Base-by-base conservation (phyloP, 1,140 invertebrate genomes). In the Metaphire vulgaris region DNA sequence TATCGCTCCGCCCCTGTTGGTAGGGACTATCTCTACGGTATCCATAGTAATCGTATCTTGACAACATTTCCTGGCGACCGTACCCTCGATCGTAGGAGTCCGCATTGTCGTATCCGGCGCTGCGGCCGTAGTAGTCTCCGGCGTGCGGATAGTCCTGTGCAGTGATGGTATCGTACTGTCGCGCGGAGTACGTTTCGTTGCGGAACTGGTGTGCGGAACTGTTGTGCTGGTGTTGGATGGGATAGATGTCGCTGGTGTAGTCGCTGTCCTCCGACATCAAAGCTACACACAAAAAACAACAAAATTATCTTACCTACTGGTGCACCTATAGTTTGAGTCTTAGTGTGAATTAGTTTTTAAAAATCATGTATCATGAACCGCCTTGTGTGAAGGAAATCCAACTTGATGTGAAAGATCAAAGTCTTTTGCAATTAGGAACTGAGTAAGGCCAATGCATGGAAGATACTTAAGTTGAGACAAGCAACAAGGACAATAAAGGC, bases 211-310 rank as follows among this genome's bases (percentile, higher is more conserved):
- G 85, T 2, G 82, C 82, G 0, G 85, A 84, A 16, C 79, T 82
- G 77, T 87, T 87, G 77, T 86, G 83, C 71, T 87, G 86, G 74
- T 87, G 93, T 77, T 96, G 91, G 33, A 84, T 80, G 65, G 95
- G 95, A 88, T 93, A 97, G 81, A 97, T 90, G 87, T 98, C 96
- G 75, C 93, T 95, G 33, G 95, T 98, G 86, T 98, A 98, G 87
- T 98, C 96, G 80, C 92, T 93, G 88, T 96, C 96, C 88, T 98
- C 96, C 30, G 95, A 97, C 85, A 97, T 93, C 69, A 94, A 94
- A 82, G 94, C 94, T 96, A 88, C 41, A 56, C n/a, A n/a, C n/a
- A n/a, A n/a, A n/a, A n/a, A n/a, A n/a, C n/a, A n/a, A n/a, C n/a
- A n/a, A n/a, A n/a, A n/a, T n/a, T n/a, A n/a, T n/a, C n/a, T n/a